Conservation (phyloP, 2,113 vertebrate genomes). For the Balaenoptera acutorostrata region DNA sequence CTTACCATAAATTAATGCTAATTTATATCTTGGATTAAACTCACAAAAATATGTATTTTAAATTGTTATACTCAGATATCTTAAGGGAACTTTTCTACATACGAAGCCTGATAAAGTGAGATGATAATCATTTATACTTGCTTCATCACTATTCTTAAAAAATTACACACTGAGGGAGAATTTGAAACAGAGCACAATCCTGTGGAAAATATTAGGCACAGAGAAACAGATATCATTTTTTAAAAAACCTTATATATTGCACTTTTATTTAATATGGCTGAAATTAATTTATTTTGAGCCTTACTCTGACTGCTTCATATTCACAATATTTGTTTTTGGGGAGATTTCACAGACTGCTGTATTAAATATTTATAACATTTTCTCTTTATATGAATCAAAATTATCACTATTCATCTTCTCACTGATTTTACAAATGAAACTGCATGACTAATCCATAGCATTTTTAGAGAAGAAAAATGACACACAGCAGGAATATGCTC, state of each 20-base stretch:
- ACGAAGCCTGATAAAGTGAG: not conserved
- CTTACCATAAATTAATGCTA: not conserved
- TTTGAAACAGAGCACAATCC: not conserved
- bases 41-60: not conserved
- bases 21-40: not conserved
- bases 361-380: constrained; percentile 69
- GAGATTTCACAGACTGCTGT: not conserved
- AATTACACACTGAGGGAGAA: not conserved
- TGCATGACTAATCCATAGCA: not conserved
- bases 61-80: not conserved
- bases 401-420: constrained; percentile 24
- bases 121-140: not conserved
- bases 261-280: not conserved
- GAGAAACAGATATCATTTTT: not conserved
- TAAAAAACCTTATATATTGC: not conserved
- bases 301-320: constrained; percentile 11
- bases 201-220: not conserved
- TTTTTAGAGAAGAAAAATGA: constrained; percentile 22
- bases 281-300: constrained; percentile 50
- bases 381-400: constrained; percentile 52
- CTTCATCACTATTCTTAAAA: not conserved
- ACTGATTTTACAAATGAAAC: constrained; percentile 50
- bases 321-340: constrained; percentile 53
- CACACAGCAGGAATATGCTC: not conserved
- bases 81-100: not conserved